phyloP scores from a whole-genome alignment of 2,797 vertebrate species.

The Macrochelys suwanniensis region DNA sequence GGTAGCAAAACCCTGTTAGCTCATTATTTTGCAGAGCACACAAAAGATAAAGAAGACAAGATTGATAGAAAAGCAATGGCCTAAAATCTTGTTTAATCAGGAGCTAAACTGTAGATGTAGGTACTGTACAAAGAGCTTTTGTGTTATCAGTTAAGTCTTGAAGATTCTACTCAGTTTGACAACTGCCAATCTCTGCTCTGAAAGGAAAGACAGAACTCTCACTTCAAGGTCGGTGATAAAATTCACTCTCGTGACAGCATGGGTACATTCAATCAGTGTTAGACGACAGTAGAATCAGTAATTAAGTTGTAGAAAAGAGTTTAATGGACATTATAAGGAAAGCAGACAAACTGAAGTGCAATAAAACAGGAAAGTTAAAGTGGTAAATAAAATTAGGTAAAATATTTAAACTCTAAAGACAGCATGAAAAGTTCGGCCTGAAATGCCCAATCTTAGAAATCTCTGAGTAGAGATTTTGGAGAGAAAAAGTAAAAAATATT shows the following conservation, averaged over 20 bases:
- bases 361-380: background rate
- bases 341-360: background rate
- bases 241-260: background rate
- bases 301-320: constrained; percentile 18
- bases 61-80: background rate
- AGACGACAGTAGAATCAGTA: background rate
- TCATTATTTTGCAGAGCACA: background rate
- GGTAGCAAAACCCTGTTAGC: background rate
- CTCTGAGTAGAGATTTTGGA: background rate
- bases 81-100: background rate
- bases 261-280: background rate
- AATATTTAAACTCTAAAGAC: background rate
- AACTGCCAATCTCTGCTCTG: background rate
- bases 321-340: background rate
- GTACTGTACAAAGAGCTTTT: background rate
- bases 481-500: background rate
- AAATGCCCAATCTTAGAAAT: background rate
- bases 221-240: background rate
- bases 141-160: background rate
- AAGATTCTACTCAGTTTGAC: background rate
- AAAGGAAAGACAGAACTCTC: background rate
- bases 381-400: background rate
- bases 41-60: background rate
- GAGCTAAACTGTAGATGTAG: background rate
- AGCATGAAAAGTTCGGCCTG: background rate